Conservation (phyloP, 2,888 invertebrate species). For the Pteria penguin region DNA sequence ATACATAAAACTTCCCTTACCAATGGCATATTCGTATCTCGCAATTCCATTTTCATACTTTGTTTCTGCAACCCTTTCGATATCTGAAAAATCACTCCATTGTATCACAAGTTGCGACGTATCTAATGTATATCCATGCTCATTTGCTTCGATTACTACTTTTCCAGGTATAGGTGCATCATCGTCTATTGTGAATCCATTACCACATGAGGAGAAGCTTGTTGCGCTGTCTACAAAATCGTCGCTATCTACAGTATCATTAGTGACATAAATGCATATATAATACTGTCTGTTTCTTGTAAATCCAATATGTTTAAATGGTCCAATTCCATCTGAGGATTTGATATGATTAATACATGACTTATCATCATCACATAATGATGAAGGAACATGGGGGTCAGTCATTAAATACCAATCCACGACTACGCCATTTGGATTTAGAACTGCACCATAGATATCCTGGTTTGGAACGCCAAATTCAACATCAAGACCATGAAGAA, state of each 20-base stretch:
- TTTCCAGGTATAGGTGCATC: constrained; percentile 21
- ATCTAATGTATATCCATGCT: not conserved
- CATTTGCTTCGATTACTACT: constrained; percentile 9
- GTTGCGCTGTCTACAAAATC: not conserved
- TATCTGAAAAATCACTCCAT: constrained; percentile 12
- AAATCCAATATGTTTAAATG: constrained; percentile 13
- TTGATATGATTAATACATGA: constrained; percentile 8
- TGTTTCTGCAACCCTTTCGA: not conserved
- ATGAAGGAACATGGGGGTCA: constrained; percentile 4
- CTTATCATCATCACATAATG: not conserved
- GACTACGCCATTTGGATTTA: constrained; percentile 25
- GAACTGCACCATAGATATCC: constrained; percentile 34
- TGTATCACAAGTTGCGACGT: not conserved
- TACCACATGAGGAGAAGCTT: constrained; percentile 18
- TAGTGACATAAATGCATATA: constrained; percentile 11
- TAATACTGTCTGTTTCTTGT: constrained; percentile 9
- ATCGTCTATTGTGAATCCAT: constrained; percentile 37
- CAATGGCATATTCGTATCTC: constrained; percentile 8
- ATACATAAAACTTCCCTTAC: not conserved
- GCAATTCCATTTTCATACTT: constrained; percentile 4
- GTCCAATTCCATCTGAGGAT: constrained; percentile 10
- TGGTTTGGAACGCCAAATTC: constrained; percentile 30
- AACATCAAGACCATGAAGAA: constrained; percentile 41
- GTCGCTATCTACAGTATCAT: not conserved
- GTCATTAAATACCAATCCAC: constrained; percentile 48